Conservation (phyloP, 2,797 vertebrate genomes). For the Chiloscyllium punctatum region DNA sequence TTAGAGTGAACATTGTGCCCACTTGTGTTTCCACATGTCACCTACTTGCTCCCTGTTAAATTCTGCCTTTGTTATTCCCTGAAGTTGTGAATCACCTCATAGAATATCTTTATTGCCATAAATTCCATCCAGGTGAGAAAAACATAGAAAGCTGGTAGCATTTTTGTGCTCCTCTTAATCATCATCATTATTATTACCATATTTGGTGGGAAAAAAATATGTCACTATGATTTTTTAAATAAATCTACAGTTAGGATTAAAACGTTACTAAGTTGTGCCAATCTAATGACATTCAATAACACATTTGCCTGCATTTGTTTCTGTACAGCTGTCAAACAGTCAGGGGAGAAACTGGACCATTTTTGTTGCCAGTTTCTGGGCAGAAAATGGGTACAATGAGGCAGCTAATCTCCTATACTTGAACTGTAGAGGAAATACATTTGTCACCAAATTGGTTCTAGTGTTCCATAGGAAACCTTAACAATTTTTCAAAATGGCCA, state of each 20-base stretch:
- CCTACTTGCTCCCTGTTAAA: too few relatives aligned
- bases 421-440: neutral
- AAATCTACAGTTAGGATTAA: neutral
- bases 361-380: neutral
- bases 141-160: too few relatives aligned
- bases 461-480: neutral
- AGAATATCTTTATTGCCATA: neutral
- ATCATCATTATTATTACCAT: too few relatives aligned
- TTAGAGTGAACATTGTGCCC: too few relatives aligned
- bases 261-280: neutral
- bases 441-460: too few relatives aligned
- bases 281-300: neutral
- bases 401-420: neutral
- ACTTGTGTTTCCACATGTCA: too few relatives aligned
- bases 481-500: neutral
- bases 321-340: neutral
- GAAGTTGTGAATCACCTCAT: neutral
- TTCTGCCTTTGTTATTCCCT: too few relatives aligned
- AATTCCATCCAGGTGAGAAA: too few relatives aligned
- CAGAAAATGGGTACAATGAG: neutral
- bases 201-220: too few relatives aligned
- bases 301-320: neutral
- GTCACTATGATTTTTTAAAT: neutral
- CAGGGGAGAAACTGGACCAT: neutral
- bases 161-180: too few relatives aligned